phyloP scores from a whole-genome alignment of 2,888 invertebrate species.

The Oscheius sp. region DNA sequence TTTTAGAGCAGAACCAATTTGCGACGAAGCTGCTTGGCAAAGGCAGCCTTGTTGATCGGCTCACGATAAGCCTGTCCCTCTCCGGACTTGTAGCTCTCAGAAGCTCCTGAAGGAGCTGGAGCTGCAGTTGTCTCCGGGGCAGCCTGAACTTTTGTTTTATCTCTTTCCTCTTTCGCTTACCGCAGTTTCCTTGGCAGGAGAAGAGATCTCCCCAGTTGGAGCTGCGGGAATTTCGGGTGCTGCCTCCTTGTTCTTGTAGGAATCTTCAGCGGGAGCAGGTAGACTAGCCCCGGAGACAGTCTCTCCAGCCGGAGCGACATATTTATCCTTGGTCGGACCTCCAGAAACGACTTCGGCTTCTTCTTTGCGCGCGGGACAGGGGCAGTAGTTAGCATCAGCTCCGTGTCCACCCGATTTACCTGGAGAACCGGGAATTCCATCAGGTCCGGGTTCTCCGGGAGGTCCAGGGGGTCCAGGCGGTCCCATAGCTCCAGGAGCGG shows the following conservation, averaged over 20 bases:
- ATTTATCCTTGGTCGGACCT: constrained; percentile 1
- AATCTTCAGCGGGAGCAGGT: background rate
- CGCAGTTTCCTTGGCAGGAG: too few relatives aligned
- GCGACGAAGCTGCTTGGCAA: constrained; percentile 25
- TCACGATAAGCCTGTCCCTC: background rate
- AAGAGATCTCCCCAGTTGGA: too few relatives aligned
- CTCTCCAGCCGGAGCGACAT: constrained; percentile 1
- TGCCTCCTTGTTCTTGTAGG: background rate
- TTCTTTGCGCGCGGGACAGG: constrained; percentile 30
- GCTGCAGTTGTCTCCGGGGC: too few relatives aligned
- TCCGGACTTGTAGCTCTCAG: too few relatives aligned
- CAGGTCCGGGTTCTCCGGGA: constrained; percentile 33
- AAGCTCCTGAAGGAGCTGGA: too few relatives aligned
- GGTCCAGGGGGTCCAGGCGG: constrained; percentile 53
- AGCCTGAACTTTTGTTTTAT: too few relatives aligned
- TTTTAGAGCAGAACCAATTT: constrained; percentile 25
- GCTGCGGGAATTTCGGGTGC: too few relatives aligned
- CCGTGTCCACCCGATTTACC: constrained; percentile 29
- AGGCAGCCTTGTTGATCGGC: constrained; percentile 27
- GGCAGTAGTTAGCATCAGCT: constrained; percentile 33
- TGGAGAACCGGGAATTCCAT: constrained; percentile 33
- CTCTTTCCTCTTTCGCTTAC: background rate
- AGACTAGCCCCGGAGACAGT: background rate
- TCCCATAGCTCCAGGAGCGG: constrained; percentile 60
- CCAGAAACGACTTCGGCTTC: constrained; percentile 10